phyloP scores from a whole-genome alignment of 1,140 invertebrate genomes.

The Grapholita molesta region DNA sequence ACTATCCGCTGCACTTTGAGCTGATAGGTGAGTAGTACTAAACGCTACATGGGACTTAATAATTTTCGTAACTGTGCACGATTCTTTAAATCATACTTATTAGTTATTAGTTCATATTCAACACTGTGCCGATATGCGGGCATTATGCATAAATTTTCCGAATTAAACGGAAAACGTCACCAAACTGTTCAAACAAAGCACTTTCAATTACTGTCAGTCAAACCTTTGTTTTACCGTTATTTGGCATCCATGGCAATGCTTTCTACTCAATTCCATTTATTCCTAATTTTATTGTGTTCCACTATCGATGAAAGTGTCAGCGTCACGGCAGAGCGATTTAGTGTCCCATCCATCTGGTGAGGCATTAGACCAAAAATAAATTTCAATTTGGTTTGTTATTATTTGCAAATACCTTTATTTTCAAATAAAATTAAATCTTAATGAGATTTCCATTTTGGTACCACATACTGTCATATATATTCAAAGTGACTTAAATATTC shows the following conservation, averaged over 20 bases:
- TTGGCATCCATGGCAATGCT: background rate
- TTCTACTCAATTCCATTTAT: background rate
- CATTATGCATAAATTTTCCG: no score
- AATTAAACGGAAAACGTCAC: background rate
- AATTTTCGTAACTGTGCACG: background rate
- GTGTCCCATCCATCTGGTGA: background rate
- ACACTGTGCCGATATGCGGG: no score
- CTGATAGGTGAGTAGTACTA: slow-evolving; percentile 82
- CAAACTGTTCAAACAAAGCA: background rate
- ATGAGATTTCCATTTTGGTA: no score
- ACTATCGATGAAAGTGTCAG: background rate
- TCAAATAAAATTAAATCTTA: no score
- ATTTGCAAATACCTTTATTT: no score
- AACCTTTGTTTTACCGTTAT: slow-evolving; percentile 9
- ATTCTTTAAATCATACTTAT: no score
- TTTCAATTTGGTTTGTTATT: background rate
- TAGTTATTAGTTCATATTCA: no score
- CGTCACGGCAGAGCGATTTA: background rate
- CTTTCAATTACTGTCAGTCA: slow-evolving; percentile 3
- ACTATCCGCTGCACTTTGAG: slow-evolving; percentile 91
- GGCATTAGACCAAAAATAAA: background rate
- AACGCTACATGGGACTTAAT: no score
- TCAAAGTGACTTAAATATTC: no score
- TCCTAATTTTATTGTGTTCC: background rate
- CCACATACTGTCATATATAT: no score